Evolutionary conservation across 35 echinoderm and acorn worm genomes (phyloP).

Genomic region (Amphiura filiformis): DNA sequence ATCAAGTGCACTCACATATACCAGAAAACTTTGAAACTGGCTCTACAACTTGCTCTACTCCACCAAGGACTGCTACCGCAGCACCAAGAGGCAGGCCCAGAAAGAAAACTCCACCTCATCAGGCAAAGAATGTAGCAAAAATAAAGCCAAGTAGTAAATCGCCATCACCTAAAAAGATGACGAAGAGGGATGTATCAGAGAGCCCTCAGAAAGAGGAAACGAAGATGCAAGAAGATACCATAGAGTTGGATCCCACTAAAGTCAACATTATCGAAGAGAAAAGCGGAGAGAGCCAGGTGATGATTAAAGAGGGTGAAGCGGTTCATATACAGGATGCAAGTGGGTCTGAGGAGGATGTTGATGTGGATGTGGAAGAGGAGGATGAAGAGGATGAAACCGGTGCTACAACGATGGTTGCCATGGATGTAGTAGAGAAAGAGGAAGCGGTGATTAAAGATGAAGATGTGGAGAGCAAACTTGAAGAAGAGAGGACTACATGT

Average conservation of each 20-base stretch:
- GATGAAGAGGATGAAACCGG: neutral
- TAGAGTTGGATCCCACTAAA: neutral
- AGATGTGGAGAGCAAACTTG: too few relatives aligned
- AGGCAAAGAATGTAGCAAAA: neutral
- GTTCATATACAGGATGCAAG: neutral
- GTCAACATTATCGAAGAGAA: neutral
- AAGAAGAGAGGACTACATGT: too few relatives aligned
- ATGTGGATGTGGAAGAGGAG: neutral
- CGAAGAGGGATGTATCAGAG: neutral
- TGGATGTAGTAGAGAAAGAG: neutral
- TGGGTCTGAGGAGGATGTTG: neutral
- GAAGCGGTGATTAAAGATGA: neutral
- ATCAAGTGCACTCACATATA: conserved; percentile 7
- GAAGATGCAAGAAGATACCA: neutral
- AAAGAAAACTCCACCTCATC: neutral
- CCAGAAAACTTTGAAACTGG: conserved; percentile 12
- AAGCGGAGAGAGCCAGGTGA: neutral
- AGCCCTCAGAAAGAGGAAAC: neutral
- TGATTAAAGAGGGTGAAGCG: neutral
- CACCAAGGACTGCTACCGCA: neutral
- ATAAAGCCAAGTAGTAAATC: neutral
- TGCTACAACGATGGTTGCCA: too few relatives aligned
- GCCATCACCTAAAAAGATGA: neutral
- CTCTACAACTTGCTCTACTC: conserved; percentile 4
- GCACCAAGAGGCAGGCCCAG: neutral